Percentiles rank a stretch among this genome's conserved stretches.
Conservation (phyloP, 2,113 vertebrate genomes). For the Phylloscopus trochiloides region DNA sequence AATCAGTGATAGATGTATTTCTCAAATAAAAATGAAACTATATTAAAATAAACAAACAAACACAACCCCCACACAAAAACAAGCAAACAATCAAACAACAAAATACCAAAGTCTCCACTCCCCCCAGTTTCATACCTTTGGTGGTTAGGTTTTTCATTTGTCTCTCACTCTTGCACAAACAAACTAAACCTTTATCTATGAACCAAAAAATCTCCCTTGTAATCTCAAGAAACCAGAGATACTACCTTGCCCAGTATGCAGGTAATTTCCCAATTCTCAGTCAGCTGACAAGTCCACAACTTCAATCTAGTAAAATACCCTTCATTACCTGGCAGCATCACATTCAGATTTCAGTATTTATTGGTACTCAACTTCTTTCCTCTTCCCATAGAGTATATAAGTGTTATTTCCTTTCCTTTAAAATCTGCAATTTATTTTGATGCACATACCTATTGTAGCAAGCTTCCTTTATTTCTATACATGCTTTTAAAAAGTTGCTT, state of each 20-base stretch:
- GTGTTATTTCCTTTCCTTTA: neutral
- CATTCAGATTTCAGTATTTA: neutral
- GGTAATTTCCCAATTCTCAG: neutral
- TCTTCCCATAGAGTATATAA: neutral
- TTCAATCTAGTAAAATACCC: neutral
- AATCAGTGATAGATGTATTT: neutral
- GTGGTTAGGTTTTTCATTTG: neutral
- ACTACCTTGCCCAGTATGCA: neutral
- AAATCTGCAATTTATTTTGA: neutral
- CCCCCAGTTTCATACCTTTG: neutral
- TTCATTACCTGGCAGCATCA: neutral
- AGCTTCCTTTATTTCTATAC: neutral
- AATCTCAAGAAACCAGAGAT: neutral
- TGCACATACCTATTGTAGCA: neutral
- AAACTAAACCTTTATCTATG: neutral
- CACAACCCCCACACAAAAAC: rapidly evolving
- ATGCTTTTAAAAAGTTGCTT: neutral
- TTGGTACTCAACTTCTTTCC: neutral
- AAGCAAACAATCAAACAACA: neutral
- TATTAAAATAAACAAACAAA: neutral
- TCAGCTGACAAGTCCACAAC: neutral
- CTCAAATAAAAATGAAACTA: neutral
- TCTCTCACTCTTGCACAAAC: neutral
- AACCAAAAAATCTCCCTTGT: neutral
- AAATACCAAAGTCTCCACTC: neutral